Base-by-base conservation (phyloP, 2,113 vertebrate genomes). In the Speoplatyrhinus poulsoni region DNA sequence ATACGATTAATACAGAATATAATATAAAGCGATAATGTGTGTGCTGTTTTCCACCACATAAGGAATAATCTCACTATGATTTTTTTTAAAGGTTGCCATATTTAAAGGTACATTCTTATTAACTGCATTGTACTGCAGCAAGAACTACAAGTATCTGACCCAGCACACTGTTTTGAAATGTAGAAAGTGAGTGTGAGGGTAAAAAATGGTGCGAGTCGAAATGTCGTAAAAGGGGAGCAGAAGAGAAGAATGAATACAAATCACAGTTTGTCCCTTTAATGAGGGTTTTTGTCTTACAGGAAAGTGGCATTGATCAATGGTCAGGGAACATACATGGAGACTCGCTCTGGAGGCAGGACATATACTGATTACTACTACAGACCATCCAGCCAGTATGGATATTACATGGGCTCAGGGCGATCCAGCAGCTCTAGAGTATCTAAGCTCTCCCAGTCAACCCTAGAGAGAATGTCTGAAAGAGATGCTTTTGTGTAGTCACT, bases 401-500 rank as follows among this genome's bases (percentile, higher is more conserved):
- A 67, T 4, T 85, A 86, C 16, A 15, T 36, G 8, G 69, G 75
- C 59, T 87, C 87, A 3, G 62, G 70, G 48, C 12, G 7, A 7
- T 77, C 80, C 15, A 73, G 46, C 63, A 75, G 72, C 75, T 82
- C 83, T 59, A 86, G 74, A 46, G 67, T 83, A 55, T 90, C 88
- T 6, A 85, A 73, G 60, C 72, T 87, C 1, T 88, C 89, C 6
- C 76, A 75, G 8, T 74, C 76, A 17, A 85, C 64, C 5, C 73
- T 60, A 0, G 87, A 78, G 0, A 87, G 69, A 67, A 41, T 77
- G 1, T 82, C 88, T n/a, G 81, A 80, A 26, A 87, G 87, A 84
- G 90, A 93, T 67, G 85, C 87, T 4, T 91, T 91, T 83, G 92
- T 93, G 49, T 93, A 88, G 46, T 32, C 4, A 5, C 33, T 26